Conservation (phyloP, 2,797 vertebrate genomes). For the Schizopygopsis pylzovi region DNA sequence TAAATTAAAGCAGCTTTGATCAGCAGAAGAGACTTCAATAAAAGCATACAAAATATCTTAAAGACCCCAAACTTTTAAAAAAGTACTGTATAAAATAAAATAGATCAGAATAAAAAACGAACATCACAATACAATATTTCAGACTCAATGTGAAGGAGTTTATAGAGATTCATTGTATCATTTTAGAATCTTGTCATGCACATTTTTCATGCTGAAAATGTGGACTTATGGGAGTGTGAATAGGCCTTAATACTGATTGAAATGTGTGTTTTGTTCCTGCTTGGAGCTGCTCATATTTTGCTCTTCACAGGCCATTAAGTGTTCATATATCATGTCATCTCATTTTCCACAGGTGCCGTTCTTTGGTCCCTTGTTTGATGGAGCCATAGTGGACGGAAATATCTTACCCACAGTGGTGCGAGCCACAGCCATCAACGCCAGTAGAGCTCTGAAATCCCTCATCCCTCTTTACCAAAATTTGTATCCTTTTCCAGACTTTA, state of each 20-base stretch:
- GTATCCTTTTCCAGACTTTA: constrained; percentile 86
- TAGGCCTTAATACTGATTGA: neutral
- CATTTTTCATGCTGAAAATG: constrained; percentile 13
- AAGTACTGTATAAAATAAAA: constrained; percentile 10
- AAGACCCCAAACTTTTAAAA: neutral
- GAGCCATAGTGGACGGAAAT: constrained; percentile 96
- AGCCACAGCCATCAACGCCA: constrained; percentile 98
- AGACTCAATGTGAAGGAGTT: neutral
- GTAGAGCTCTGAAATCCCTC: constrained; percentile 94
- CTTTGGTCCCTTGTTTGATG: constrained; percentile 97
- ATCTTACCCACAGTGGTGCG: constrained; percentile 95
- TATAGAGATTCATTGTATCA: neutral
- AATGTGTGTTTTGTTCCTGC: constrained; percentile 6
- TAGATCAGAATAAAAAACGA: neutral
- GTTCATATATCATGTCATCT: constrained; percentile 18
- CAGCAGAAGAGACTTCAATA: neutral
- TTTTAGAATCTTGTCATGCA: neutral
- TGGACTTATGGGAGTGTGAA: neutral
- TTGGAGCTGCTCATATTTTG: neutral
- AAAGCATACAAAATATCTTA: neutral
- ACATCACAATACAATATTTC: neutral
- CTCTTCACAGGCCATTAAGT: neutral
- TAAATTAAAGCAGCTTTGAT: neutral
- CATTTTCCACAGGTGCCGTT: constrained; percentile 87
- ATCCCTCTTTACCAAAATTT: constrained; percentile 98